These are phyloP conservation scores for Furcifer pardalis DNA, from an alignment of 2,797 vertebrate genomes.

Conservation along the genomic window DNA sequence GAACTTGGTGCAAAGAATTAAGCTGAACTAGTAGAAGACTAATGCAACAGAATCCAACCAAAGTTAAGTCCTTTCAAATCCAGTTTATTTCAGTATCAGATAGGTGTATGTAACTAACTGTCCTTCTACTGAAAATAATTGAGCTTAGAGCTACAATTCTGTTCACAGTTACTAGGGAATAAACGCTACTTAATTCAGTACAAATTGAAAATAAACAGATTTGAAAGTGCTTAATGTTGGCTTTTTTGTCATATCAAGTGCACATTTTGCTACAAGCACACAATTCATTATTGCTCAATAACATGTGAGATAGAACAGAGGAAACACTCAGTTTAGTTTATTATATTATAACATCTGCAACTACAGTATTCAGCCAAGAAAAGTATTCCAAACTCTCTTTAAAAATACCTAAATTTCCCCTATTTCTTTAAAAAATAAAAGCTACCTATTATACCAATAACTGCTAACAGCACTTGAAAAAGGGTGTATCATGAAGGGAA, in stretches of 20 bases:
- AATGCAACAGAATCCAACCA: constrained; percentile 15
- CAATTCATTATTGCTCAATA: constrained; percentile 65
- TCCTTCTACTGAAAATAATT: background rate
- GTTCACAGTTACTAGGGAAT: background rate
- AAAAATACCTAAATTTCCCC: constrained; percentile 68
- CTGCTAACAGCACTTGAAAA: constrained; percentile 58
- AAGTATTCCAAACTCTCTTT: constrained; percentile 63
- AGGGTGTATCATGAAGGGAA: constrained; percentile 53
- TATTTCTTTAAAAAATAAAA: constrained; percentile 62
- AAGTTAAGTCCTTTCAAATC: constrained; percentile 24
- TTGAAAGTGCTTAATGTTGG: background rate
- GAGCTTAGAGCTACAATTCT: background rate
- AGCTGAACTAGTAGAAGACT: constrained; percentile 57
- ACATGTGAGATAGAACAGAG: constrained; percentile 64
- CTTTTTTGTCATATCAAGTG: constrained; percentile 48
- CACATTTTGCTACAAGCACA: constrained; percentile 51
- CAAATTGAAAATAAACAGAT: background rate
- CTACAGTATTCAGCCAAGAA: constrained; percentile 64
- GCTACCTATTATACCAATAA: constrained; percentile 66
- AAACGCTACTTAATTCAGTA: background rate
- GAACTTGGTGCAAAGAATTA: constrained; percentile 36
- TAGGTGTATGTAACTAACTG: background rate
- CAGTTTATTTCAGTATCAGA: background rate
- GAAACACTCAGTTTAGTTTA: constrained; percentile 64
- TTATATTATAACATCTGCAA: constrained; percentile 69